These are phyloP conservation scores for Salarias fasciatus DNA, from an alignment of 2,797 vertebrate genomes.

Conservation along the genomic window DNA sequence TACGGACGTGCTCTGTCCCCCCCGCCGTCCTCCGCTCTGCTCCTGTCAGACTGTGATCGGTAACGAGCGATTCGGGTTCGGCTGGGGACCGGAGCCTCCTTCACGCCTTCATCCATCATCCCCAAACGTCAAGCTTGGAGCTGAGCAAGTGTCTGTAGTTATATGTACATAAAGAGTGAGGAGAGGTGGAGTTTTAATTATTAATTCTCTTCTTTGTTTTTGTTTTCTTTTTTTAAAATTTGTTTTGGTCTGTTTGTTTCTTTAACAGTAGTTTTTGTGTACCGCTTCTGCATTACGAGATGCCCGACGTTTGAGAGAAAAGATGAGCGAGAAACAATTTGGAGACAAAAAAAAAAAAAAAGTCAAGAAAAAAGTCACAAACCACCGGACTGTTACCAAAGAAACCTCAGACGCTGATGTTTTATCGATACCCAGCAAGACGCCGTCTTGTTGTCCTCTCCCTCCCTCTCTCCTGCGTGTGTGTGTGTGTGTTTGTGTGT, in stretches of 20 bases:
- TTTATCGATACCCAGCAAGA: constrained; percentile 62
- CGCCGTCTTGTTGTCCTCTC: constrained; percentile 60
- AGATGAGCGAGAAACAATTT: constrained; percentile 54
- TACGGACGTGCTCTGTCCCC: constrained; percentile 39
- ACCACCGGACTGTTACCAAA: constrained; percentile 93
- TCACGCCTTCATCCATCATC: constrained; percentile 52
- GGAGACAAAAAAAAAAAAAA: constrained; percentile 58
- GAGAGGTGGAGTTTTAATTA: constrained; percentile 69
- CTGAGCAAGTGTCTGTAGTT: constrained; percentile 81
- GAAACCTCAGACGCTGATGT: constrained; percentile 88
- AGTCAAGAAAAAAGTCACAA: constrained; percentile 51
- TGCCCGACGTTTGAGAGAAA: constrained; percentile 74
- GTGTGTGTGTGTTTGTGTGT: constrained; percentile 8
- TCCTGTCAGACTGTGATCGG: constrained; percentile 33
- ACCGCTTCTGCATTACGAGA: constrained; percentile 81
- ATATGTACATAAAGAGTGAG: constrained; percentile 80
- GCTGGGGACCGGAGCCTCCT: constrained; percentile 47
- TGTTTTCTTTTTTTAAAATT: constrained; percentile 61
- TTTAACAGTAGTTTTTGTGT: constrained; percentile 79
- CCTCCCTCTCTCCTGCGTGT: constrained; percentile 15
- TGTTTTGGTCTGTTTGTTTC: constrained; percentile 57
- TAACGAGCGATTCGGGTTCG: constrained; percentile 46
- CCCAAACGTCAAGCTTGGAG: constrained; percentile 85
- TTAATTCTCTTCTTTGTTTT: constrained; percentile 55
- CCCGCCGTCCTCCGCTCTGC: constrained; percentile 34